Percentiles rank a stretch among this genome's conserved stretches.
Evolutionary conservation across 2,113 vertebrate genomes (phyloP).

Genomic region (Bubalus kerabau): DNA sequence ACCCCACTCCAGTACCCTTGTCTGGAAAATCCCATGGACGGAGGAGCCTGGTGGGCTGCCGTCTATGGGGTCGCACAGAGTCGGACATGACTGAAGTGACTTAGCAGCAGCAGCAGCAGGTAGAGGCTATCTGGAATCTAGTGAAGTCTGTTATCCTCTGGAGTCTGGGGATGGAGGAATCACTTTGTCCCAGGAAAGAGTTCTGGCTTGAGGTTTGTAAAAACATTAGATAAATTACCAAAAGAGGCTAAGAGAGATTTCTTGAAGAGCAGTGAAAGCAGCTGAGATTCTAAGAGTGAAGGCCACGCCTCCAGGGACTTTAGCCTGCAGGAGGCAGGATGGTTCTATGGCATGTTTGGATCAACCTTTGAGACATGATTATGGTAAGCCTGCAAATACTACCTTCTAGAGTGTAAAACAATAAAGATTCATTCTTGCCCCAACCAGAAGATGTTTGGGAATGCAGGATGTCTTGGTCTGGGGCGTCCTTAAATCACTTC

Average conservation of each 20-base stretch:
- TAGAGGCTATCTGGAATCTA: background rate
- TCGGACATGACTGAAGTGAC: too few relatives aligned
- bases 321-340: background rate
- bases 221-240: background rate
- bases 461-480: background rate
- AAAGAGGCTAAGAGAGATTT: background rate
- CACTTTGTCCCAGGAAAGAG: background rate
- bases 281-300: background rate
- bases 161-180: background rate
- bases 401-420: background rate
- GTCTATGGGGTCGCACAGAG: too few relatives aligned
- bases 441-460: background rate
- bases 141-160: background rate
- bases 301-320: background rate
- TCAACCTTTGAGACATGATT: background rate
- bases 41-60: too few relatives aligned
- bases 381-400: background rate
- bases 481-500: background rate
- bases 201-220: slow-evolving; percentile 2
- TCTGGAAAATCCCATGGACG: too few relatives aligned
- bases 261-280: background rate
- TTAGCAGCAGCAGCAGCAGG: too few relatives aligned
- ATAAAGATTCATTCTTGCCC: background rate
- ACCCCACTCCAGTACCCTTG: too few relatives aligned
- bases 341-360: background rate